Base-by-base conservation (phyloP, 2,113 vertebrate genomes). In the Cygnus buccinator region DNA sequence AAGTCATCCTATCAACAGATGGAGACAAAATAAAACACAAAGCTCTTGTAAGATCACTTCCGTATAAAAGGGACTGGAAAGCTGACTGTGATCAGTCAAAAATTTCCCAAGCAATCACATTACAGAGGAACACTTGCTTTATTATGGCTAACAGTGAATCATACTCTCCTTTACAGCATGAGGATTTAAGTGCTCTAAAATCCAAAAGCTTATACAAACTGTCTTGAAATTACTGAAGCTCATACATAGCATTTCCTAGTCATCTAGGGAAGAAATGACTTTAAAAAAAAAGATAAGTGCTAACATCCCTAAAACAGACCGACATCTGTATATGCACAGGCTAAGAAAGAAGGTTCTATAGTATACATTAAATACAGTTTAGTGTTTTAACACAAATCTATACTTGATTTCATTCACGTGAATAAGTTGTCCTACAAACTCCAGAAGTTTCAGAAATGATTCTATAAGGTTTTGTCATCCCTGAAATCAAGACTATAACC, bases 21-120 rank as follows among this genome's bases (percentile, higher is more conserved):
- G 94, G 91, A 95, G 89, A 91, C 78, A 89, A 74, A 95, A 95
- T 89, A 95, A 89, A 91, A 94, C 77, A 95, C 84, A 94, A 93
- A 94, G 77, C 71, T 76, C 58, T 54, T 73, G 44, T 57, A 95
- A 87, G 41, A 91, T 80, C 89, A 83, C 54, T 70, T 78, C 21
- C 29, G 54, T 66, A 37, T 55, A 73, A 70, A 91, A 89, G 23
- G 20, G 74, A 87, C 89, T 87, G 48, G 87, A 74, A 14, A 82
- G 66, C 58, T 83, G 81, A 82, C 44, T 87, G 57, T 43, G 48
- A 87, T 96, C 74, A 89, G 77, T 91, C 71, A 95, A 89, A 96
- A 84, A 85, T 58, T 94, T 91, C 77, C 91, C 62, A 85, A 87
- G 87, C 77, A 95, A 91, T 85, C 58, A 83, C 50, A 89, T 82